Evolutionary conservation across 37 sponge, comb jelly and placozoan species (phyloP), one percentile per base, ranked within the genome.

Genomic region (Halichondria panicea): DNA sequence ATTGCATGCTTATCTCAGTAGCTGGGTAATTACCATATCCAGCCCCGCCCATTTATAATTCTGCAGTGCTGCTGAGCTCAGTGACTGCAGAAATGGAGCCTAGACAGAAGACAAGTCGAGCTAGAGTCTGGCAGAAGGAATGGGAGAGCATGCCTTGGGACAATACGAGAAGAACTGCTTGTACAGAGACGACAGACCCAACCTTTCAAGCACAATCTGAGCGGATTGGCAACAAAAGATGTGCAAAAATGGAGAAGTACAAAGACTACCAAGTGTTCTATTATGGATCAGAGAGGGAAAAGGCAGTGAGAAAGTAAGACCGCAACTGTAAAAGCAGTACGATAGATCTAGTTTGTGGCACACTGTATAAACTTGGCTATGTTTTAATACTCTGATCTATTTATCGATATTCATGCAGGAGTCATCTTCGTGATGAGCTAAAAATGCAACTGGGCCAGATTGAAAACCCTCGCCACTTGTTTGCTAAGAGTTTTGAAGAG

Each of bases 201-300:
- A 66, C 82, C 22, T 86, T 50, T 43, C 22, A 38, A 6, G 25
- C 41, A 42, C 75, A 72, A 36, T 55, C 64, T 0, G 55, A 62
- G 31, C 46, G 68, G 31, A n/a, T 36, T 44, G 54, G 34, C 28
- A 66, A 78, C 7, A 78, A 55, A 28, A 39, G 55, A 2, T 78
- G 70, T 25, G 65, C 58, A 5, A 66, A 71, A 48, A 40, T 67
- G 43, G 32, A 59, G 38, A 40, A 43, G 46, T 54, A 67, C 34
- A 70, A 64, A 40, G 42, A 82, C 57, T 88, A 82, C 59, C 62
- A 52, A 18, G 70, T 69, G 33, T 75, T 71, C 55, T 88, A 76
- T 53, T 88, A 88, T 55, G 84, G 89, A 0, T 40, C 65, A 1
- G 62, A 42, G 1, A 8, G 32, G 3, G 74, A 82, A 28, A 76